These are phyloP conservation scores for Thumatha senex DNA, from an alignment of 2,888 invertebrate species.

Conservation along the genomic window DNA sequence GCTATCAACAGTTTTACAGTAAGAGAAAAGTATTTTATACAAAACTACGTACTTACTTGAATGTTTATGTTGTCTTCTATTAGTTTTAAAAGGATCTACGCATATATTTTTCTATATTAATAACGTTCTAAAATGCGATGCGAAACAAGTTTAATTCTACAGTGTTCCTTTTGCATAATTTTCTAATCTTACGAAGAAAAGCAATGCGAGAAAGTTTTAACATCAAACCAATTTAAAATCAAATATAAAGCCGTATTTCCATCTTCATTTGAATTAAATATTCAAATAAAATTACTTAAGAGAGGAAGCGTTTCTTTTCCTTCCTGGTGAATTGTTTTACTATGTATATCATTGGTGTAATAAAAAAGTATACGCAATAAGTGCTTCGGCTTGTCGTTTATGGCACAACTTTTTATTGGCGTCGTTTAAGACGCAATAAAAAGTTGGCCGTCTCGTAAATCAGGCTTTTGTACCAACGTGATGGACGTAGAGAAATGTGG, in stretches of 20 bases:
- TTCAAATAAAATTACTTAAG: conserved; percentile 37
- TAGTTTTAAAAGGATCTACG: not conserved
- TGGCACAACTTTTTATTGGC: conserved; percentile 74
- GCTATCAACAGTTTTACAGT: conserved; percentile 4
- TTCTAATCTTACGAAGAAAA: not conserved
- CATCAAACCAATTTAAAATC: not conserved
- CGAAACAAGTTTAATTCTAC: not conserved
- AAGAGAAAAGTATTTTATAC: conserved; percentile 5
- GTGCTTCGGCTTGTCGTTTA: conserved; percentile 56
- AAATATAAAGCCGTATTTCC: conserved; percentile 12
- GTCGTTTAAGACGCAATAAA: conserved; percentile 70
- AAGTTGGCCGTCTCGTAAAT: conserved; percentile 70
- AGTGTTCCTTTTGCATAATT: not conserved
- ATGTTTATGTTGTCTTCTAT: not conserved
- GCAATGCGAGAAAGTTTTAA: not conserved
- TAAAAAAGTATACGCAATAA: conserved; percentile 54
- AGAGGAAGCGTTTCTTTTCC: conserved; percentile 24
- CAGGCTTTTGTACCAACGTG: conserved; percentile 57
- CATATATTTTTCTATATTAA: too few species aligned
- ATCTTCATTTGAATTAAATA: conserved; percentile 37
- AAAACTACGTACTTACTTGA: not conserved
- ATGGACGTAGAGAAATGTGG: conserved; percentile 36
- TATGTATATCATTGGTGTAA: conserved; percentile 44
- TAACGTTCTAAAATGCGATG: not conserved
- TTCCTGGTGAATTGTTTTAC: conserved; percentile 45